phyloP scores from a whole-genome alignment of 2,797 vertebrate species.

The Falco cherrug region DNA sequence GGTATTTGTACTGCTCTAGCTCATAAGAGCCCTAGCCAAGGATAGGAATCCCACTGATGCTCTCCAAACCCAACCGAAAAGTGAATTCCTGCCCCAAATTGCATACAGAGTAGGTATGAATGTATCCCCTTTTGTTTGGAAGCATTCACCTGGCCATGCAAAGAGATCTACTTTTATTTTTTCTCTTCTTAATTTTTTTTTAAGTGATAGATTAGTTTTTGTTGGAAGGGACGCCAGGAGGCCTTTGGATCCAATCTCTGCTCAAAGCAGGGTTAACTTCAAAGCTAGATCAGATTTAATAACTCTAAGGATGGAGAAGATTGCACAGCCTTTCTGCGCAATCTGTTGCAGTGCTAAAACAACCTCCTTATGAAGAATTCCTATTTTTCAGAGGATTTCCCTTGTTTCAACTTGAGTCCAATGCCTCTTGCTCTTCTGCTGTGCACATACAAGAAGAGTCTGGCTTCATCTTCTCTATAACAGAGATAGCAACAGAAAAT shows the following conservation, averaged over 20 bases:
- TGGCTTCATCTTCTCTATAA: not conserved
- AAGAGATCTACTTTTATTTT: not conserved
- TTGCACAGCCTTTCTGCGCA: not conserved
- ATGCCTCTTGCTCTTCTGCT: not conserved
- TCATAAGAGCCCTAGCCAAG: not conserved
- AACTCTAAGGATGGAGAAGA: not conserved
- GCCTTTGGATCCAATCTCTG: not conserved
- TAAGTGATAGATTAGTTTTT: not conserved
- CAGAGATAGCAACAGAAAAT: not conserved
- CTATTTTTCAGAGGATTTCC: not conserved
- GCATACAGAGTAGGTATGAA: not conserved
- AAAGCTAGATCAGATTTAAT: not conserved
- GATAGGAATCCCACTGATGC: not conserved
- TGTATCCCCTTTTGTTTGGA: rapidly evolving
- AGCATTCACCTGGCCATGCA: not conserved
- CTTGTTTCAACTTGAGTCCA: not conserved
- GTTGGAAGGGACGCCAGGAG: not conserved
- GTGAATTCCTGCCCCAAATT: not conserved
- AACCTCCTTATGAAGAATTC: not conserved
- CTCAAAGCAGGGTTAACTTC: not conserved
- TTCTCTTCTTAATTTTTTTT: not conserved
- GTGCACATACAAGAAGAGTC: not conserved
- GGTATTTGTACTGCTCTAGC: not conserved
- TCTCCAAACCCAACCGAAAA: not conserved
- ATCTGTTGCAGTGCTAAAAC: not conserved